Percentiles rank a stretch among this genome's conserved stretches.
phyloP scores from a whole-genome alignment of 2,888 invertebrate species.

The Eupithecia insigniata region DNA sequence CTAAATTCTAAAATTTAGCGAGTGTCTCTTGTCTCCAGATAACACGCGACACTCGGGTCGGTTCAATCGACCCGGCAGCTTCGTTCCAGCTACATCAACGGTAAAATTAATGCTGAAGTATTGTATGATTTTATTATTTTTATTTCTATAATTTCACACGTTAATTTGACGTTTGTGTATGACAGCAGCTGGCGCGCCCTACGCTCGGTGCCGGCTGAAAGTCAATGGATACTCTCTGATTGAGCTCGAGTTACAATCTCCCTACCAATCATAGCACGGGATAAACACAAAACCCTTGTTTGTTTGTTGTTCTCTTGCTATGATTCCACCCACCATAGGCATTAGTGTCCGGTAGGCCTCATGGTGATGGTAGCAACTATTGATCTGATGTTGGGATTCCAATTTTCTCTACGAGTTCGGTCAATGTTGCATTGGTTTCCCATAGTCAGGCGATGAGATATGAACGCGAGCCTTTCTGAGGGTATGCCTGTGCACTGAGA shows the following conservation, averaged over 20 bases:
- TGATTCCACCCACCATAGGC: constrained; percentile 59
- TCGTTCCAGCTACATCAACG: constrained; percentile 47
- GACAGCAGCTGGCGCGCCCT: constrained; percentile 62
- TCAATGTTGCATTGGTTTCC: constrained; percentile 20
- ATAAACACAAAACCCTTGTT: constrained; percentile 43
- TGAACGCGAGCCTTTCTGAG: constrained; percentile 63
- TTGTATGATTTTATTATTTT: constrained; percentile 1
- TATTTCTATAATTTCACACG: constrained; percentile 9
- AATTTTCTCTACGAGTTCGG: constrained; percentile 1
- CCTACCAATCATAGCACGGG: constrained; percentile 56
- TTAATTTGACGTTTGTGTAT: constrained; percentile 59
- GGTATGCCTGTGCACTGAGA: constrained; percentile 69
- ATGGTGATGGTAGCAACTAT: constrained; percentile 48
- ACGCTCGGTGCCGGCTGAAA: constrained; percentile 66
- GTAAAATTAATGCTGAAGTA: constrained; percentile 15
- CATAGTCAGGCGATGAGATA: constrained; percentile 46
- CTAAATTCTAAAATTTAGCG: neutral
- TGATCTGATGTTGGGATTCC: constrained; percentile 36
- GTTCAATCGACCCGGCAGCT: constrained; percentile 59
- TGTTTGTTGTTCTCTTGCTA: constrained; percentile 52
- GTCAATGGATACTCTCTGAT: constrained; percentile 71
- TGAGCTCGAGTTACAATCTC: constrained; percentile 58
- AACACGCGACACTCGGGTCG: constrained; percentile 66
- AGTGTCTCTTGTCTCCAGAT: constrained; percentile 28
- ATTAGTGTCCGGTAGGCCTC: constrained; percentile 46